phyloP scores from a whole-genome alignment of 2,113 vertebrate species.

The Tetraodon nigroviridis region DNA sequence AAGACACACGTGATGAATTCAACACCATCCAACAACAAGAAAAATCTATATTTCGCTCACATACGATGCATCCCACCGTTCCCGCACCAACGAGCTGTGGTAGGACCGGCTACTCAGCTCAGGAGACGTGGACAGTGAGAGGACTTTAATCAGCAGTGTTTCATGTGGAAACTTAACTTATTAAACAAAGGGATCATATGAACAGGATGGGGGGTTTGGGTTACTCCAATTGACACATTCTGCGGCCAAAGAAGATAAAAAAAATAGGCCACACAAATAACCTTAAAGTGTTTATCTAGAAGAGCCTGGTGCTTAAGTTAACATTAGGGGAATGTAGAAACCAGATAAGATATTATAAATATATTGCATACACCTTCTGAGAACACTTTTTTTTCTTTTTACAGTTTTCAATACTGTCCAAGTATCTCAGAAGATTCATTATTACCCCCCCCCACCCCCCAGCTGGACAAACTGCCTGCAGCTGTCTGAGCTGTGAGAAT shows the following conservation, averaged over 20 bases:
- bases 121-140: constrained; percentile 17
- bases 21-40: constrained; percentile 33
- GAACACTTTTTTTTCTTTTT: constrained; percentile 50
- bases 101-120: constrained; percentile 50
- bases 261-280: constrained; percentile 52
- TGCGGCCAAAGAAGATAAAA: constrained; percentile 1
- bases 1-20: constrained; percentile 37
- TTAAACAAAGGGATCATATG: constrained; percentile 21
- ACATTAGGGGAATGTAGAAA: constrained; percentile 66
- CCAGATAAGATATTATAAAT: constrained; percentile 67
- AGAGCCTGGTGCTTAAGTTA: constrained; percentile 41
- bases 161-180: constrained; percentile 52
- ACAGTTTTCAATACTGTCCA: constrained; percentile 68
- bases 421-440: constrained; percentile 62
- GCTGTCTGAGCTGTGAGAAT: constrained; percentile 45
- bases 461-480: constrained; percentile 50
- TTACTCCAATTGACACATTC: constrained; percentile 43
- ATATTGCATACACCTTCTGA: constrained; percentile 57
- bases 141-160: constrained; percentile 49
- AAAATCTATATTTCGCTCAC: constrained; percentile 20
- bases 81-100: constrained; percentile 20
- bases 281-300: constrained; percentile 37
- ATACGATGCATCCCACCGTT: constrained; percentile 35
- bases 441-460: constrained; percentile 19
- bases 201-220: constrained; percentile 18